Conservation (phyloP, 2,888 invertebrate species). For the Timandra comae region DNA sequence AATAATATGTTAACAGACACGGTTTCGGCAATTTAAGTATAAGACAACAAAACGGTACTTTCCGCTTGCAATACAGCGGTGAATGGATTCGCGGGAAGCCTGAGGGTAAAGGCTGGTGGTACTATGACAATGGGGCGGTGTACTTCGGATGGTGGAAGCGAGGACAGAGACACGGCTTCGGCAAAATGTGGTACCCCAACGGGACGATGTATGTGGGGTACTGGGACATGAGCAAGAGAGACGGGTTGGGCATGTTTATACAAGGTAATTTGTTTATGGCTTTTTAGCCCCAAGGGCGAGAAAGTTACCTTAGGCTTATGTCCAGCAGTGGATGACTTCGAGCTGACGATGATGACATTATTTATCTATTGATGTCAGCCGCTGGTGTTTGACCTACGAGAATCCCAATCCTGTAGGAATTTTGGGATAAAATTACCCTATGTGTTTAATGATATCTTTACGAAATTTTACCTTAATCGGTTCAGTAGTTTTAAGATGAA, state of each 20-base stretch:
- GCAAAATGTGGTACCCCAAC: slow-evolving; percentile 78
- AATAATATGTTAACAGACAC: slow-evolving; percentile 61
- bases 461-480: no score
- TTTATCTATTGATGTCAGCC: no score
- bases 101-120: slow-evolving; percentile 75
- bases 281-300: no score
- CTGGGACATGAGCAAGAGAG: slow-evolving; percentile 65
- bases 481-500: no score
- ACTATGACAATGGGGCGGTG: slow-evolving; percentile 74
- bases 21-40: slow-evolving; percentile 76
- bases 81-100: slow-evolving; percentile 77
- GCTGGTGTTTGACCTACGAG: no score
- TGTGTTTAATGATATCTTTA: no score
- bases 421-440: no score
- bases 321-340: no score
- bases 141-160: slow-evolving; percentile 77
- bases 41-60: slow-evolving; percentile 54
- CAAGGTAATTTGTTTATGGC: slow-evolving; percentile 54
- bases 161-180: slow-evolving; percentile 74
- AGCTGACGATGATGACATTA: no score
- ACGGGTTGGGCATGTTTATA: slow-evolving; percentile 75
- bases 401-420: no score
- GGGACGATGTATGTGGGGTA: slow-evolving; percentile 79
- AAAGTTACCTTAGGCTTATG: no score
- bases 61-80: slow-evolving; percentile 72